Conservation (phyloP, 1,140 invertebrate species). For the Papilio helenus region DNA sequence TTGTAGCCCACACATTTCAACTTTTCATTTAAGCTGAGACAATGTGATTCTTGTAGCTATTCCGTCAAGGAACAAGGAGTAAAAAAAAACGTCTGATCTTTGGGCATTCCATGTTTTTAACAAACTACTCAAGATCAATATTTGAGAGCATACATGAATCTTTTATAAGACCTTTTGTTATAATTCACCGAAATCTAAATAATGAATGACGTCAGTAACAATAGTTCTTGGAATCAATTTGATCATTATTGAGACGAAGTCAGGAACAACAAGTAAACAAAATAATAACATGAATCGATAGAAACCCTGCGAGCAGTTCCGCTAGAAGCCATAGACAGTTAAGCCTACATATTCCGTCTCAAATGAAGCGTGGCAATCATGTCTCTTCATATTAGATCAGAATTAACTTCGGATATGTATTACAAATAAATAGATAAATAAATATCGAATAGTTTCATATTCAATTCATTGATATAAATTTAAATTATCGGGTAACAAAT, state of each 20-base stretch:
- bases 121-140: too few relatives aligned
- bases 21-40: background rate
- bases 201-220: background rate
- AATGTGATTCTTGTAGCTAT: too few relatives aligned
- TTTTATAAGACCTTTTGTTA: background rate
- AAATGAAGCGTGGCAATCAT: slow-evolving; percentile 7
- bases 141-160: background rate
- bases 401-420: background rate
- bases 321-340: slow-evolving; percentile 6
- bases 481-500: too few relatives aligned
- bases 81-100: too few relatives aligned
- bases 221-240: background rate
- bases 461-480: too few relatives aligned
- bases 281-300: slow-evolving; percentile 6
- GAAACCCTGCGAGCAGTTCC: slow-evolving; percentile 3
- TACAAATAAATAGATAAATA: background rate
- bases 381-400: background rate
- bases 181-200: background rate
- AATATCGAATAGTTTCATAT: background rate
- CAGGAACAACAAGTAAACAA: background rate
- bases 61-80: too few relatives aligned
- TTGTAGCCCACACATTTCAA: background rate
- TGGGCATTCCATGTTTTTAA: too few relatives aligned
- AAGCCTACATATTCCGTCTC: background rate
- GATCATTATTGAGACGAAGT: background rate